Conservation (phyloP, 2,113 vertebrate genomes). For the Erpornis zantholeuca region DNA sequence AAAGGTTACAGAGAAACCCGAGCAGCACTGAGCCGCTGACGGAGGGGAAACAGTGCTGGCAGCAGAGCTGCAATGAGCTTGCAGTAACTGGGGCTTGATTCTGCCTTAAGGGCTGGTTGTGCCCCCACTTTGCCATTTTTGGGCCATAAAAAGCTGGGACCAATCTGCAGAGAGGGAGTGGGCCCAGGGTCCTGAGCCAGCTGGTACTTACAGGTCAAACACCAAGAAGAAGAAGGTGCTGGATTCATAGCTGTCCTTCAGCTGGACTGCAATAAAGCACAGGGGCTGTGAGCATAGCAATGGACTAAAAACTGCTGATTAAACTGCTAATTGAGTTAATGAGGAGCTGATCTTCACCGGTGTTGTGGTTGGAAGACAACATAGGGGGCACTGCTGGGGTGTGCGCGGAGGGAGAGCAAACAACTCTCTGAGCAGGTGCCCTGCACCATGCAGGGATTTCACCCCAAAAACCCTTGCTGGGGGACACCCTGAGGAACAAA, state of each 20-base stretch:
- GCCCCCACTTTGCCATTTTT: neutral
- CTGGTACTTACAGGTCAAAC: slow-evolving; percentile 92
- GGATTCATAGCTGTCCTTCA: slow-evolving; percentile 94
- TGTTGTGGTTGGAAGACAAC: neutral
- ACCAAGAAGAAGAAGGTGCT: slow-evolving; percentile 96
- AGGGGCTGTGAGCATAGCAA: neutral
- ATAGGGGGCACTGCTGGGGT: neutral
- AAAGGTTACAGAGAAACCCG: slow-evolving; percentile 70
- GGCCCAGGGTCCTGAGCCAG: neutral
- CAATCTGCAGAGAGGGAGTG: neutral
- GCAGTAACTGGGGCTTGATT: neutral
- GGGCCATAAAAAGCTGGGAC: neutral
- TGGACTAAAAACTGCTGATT: neutral
- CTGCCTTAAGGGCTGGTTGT: neutral
- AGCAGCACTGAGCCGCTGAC: neutral
- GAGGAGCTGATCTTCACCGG: neutral
- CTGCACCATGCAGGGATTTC: neutral
- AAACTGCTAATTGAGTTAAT: neutral
- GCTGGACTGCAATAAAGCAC: slow-evolving; percentile 84
- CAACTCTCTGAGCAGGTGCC: neutral
- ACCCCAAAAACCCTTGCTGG: neutral
- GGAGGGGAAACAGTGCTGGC: neutral
- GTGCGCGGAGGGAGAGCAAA: neutral
- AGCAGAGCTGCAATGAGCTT: neutral
- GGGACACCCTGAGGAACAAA: neutral